Evolutionary conservation across 2,113 vertebrate species (phyloP).

Genomic region (Geococcyx californianus): DNA sequence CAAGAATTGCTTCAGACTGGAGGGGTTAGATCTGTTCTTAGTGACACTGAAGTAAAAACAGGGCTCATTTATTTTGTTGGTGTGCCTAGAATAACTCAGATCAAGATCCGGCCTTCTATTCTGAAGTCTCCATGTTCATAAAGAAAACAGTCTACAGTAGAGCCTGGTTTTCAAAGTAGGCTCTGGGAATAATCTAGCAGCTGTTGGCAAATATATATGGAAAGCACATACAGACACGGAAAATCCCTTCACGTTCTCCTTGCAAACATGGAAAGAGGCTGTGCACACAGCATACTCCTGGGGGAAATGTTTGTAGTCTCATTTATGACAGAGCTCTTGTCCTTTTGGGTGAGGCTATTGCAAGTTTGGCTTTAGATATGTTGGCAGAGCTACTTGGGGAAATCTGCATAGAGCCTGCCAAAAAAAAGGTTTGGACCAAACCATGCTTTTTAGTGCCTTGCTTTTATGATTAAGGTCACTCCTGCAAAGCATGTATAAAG

Average conservation of each 20-base stretch:
- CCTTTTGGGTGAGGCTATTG: conserved; percentile 41
- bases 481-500: background rate
- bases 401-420: background rate
- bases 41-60: background rate
- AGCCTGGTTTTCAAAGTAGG: background rate
- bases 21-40: background rate
- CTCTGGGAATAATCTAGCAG: conserved; percentile 49
- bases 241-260: conserved; percentile 56
- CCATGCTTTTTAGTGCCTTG: background rate
- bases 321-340: conserved; percentile 60
- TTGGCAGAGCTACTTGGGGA: conserved; percentile 22
- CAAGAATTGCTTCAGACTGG: background rate
- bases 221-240: conserved; percentile 56
- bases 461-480: conserved; percentile 32
- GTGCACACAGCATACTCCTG: background rate
- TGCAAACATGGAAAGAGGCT: conserved; percentile 43
- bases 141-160: conserved; percentile 40
- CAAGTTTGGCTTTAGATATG: conserved; percentile 25
- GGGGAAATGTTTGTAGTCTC: conserved; percentile 51
- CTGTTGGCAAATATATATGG: conserved; percentile 53
- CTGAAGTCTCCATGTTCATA: conserved; percentile 8
- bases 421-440: conserved; percentile 32
- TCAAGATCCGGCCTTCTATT: background rate
- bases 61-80: conserved; percentile 39
- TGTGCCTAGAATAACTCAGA: conserved; percentile 33